These are phyloP conservation scores for Turdus rufiventris DNA, from an alignment of 2,113 vertebrate genomes.

Conservation along the genomic window DNA sequence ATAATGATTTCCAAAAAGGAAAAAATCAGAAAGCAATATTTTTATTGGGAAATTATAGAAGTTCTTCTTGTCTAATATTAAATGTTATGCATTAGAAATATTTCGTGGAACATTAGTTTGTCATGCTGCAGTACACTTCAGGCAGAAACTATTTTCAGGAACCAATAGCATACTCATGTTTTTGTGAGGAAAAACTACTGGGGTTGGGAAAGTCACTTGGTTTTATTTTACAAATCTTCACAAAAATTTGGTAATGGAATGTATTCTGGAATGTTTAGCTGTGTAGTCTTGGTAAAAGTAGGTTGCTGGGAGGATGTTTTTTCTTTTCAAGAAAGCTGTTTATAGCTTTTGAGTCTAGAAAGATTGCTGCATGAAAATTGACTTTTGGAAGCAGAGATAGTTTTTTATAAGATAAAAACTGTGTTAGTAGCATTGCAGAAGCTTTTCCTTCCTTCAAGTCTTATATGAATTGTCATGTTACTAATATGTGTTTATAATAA, in stretches of 20 bases:
- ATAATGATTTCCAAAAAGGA: conserved; percentile 4
- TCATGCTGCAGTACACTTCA: not conserved
- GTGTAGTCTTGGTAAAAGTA: not conserved
- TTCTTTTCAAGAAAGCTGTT: not conserved
- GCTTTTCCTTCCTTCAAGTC: not conserved
- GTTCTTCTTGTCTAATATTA: not conserved
- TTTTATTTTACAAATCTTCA: not conserved
- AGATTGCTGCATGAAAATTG: not conserved
- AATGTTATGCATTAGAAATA: not conserved
- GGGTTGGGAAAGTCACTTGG: not conserved
- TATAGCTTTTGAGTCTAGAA: not conserved
- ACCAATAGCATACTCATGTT: not conserved
- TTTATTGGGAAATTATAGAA: not conserved
- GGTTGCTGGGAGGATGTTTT: not conserved
- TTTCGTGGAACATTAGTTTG: not conserved
- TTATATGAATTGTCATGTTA: not conserved
- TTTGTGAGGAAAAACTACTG: not conserved
- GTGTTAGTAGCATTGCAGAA: not conserved
- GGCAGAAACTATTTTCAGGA: not conserved
- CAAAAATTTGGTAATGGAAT: not conserved
- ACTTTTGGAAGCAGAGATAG: not conserved
- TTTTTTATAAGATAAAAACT: not conserved
- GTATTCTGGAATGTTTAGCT: not conserved
- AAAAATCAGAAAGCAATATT: conserved; percentile 1
- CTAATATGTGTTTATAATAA: not conserved